Evolutionary conservation across 2,113 vertebrate genomes (phyloP).

Genomic region (Pionites leucogaster): DNA sequence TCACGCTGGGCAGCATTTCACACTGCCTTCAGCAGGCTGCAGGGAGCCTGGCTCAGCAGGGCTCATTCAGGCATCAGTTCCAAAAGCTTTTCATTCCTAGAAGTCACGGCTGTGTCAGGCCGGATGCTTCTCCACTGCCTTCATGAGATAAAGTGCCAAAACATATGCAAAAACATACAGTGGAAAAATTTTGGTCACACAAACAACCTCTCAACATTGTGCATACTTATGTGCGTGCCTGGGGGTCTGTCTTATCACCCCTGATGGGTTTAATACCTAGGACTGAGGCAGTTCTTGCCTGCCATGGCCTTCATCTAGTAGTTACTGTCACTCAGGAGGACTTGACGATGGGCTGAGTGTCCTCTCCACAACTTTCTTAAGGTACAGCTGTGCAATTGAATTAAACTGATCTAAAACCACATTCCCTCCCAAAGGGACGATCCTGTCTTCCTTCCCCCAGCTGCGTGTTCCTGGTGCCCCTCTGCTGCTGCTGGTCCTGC

Average conservation of each 20-base stretch:
- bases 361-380: background rate
- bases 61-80: background rate
- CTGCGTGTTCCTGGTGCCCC: background rate
- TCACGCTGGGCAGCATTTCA: background rate
- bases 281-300: background rate
- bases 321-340: background rate
- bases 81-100: background rate
- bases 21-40: background rate
- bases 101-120: background rate
- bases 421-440: background rate
- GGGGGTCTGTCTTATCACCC: background rate
- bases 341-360: rapidly evolving
- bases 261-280: background rate
- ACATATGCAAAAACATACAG: rapidly evolving
- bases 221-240: rapidly evolving
- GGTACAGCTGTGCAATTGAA: background rate
- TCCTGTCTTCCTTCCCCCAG: background rate
- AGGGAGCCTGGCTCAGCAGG: background rate
- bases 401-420: background rate
- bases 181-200: background rate
- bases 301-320: background rate
- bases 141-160: background rate
- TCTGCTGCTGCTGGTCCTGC: background rate
- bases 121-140: background rate
- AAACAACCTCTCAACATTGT: rapidly evolving